A percentile compares a stretch with the other conserved stretches of the same genome.
These are phyloP conservation scores for Deilephila elpenor DNA, from an alignment of 2,888 invertebrate species.

Conservation along the genomic window DNA sequence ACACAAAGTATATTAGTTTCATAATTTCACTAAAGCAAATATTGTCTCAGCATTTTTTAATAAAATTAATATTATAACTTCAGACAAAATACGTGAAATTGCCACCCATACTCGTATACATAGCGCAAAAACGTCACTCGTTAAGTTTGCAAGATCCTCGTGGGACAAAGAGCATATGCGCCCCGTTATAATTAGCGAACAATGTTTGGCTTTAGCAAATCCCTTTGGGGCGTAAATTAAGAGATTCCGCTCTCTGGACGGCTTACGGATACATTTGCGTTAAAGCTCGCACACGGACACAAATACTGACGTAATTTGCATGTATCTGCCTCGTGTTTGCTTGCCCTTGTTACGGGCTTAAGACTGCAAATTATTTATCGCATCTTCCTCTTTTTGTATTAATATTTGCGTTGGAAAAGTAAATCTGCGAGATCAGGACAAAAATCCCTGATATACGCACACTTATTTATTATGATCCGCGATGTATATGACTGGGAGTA, in stretches of 20 bases:
- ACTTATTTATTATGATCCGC: conserved; percentile 10
- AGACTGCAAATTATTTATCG: conserved; percentile 57
- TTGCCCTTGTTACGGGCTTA: conserved; percentile 55
- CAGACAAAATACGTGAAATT: conserved; percentile 28
- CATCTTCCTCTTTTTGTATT: conserved; percentile 31
- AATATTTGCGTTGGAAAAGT: conserved; percentile 17
- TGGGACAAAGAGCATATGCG: conserved; percentile 79
- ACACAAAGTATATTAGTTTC: no score
- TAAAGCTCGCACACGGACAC: conserved; percentile 58
- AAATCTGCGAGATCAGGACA: conserved; percentile 21
- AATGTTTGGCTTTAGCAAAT: conserved; percentile 84
- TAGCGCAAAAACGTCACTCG: conserved; percentile 56
- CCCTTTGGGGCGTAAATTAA: conserved; percentile 84
- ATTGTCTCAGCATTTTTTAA: no score
- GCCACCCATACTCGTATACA: conserved; percentile 36
- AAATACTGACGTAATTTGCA: conserved; percentile 53
- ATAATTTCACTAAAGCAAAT: no score
- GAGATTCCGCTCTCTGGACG: conserved; percentile 75
- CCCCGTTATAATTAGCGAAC: conserved; percentile 84
- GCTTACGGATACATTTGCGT: conserved; percentile 77
- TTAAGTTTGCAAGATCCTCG: conserved; percentile 76
- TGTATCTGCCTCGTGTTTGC: conserved; percentile 57
- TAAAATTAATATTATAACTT: conserved; percentile 9
- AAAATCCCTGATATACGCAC: conserved; percentile 2
- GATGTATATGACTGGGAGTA: background rate